Percentiles rank a stretch among this genome's conserved stretches.
Conservation (phyloP, 2,888 invertebrate species). For the Diarsia mendica region DNA sequence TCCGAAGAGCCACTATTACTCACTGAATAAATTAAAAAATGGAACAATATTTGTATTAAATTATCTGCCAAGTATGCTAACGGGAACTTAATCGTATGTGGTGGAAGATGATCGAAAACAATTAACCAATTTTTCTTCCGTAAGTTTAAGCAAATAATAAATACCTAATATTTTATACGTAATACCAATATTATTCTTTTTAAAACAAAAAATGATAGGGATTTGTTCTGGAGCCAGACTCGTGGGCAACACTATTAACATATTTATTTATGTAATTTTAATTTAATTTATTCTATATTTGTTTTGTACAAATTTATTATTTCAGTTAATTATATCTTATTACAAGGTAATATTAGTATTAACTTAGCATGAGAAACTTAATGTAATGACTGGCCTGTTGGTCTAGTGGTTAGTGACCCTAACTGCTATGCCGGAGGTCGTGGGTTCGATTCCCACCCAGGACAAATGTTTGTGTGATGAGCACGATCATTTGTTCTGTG, state of each 20-base stretch:
- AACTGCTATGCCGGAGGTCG: no score
- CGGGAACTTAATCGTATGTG: no score
- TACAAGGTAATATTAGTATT: slow-evolving; percentile 21
- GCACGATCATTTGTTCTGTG: no score
- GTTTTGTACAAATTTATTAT: slow-evolving; percentile 33
- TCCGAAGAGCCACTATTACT: no score
- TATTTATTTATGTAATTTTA: slow-evolving; percentile 9
- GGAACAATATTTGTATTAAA: no score
- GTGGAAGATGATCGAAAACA: background rate
- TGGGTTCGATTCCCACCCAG: no score
- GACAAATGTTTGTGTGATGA: no score
- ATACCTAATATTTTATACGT: background rate
- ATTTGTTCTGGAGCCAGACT: slow-evolving; percentile 21
- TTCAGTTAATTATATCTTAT: slow-evolving; percentile 26
- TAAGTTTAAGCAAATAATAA: background rate
- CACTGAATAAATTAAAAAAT: no score
- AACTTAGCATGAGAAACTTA: slow-evolving; percentile 4
- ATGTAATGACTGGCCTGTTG: no score
- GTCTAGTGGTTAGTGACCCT: no score
- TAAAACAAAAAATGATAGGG: slow-evolving; percentile 10
- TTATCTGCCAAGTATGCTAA: no score
- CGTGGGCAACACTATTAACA: slow-evolving; percentile 11
- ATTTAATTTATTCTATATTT: slow-evolving; percentile 14
- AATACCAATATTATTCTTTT: slow-evolving; percentile 9
- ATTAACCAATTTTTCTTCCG: background rate